Base-by-base conservation (phyloP, 1,140 invertebrate genomes). In the Cyclina sinensis region DNA sequence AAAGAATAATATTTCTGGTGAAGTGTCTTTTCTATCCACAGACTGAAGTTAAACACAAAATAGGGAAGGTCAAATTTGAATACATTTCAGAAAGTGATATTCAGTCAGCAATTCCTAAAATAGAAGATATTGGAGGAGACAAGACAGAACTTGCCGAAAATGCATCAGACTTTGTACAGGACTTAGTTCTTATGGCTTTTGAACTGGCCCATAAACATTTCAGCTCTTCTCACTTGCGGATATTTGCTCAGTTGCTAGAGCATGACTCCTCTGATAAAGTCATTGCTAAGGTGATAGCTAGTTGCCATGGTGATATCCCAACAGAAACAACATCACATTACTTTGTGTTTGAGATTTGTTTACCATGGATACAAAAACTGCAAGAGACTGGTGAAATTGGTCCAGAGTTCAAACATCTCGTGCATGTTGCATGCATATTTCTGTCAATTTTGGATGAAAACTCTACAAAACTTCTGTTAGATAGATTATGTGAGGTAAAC, bases 331-430 rank as follows among this genome's bases (percentile, higher is more conserved):
- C 86, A 32, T 90, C 91, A 48, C 78, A 85, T 65, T 92, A 91
- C 57, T 92, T 92, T 90, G 90, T 92, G 46, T 92, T 92, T 83
- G 76, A 90, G 57, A 90, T 92, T 30, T 91, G 90, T 91, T 76
- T 92, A 43, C 91, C 91, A 54, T 92, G 91, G 91, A 59, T 92
- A 70, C 62, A 90, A 32, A 82, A 91, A 57, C 54, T 88, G 27
- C 81, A 90, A 27, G 51, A 68, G 57, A 35, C 35, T 24, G 81
- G 68, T 27, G 39, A 85, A 57, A 73, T 81, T 37, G 39, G 24
- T 18, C 43, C 65, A 24, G 87, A 91, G 73, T 70, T 83, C 39
- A 81, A 43, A 62, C 89, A 90, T 32, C 24, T 92, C 12, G 68
- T 91, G 12, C 79, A 78, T 79, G 70, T 92, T 57, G 89, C 90